Percentiles rank a stretch among this genome's conserved stretches.
Evolutionary conservation across 2,888 invertebrate genomes (phyloP).

Genomic region (Endomychus coccineus): DNA sequence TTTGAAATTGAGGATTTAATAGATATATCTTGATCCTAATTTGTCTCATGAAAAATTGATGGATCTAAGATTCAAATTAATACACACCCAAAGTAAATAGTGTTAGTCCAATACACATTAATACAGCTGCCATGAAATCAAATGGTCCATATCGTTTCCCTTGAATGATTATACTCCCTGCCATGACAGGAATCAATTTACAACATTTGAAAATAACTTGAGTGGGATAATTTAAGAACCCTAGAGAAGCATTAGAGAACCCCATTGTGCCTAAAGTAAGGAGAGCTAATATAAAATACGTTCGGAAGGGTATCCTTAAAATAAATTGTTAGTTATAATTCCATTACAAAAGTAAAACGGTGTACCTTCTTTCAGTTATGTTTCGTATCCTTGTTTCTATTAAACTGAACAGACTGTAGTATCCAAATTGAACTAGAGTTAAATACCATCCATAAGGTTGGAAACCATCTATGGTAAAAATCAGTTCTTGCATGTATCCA

Average conservation of each 20-base stretch:
- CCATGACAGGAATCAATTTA: slow-evolving; percentile 90
- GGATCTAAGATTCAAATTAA: no score
- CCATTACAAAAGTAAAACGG: slow-evolving; percentile 6
- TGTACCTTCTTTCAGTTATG: slow-evolving; percentile 52
- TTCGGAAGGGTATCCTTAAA: slow-evolving; percentile 74
- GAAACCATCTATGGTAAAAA: slow-evolving; percentile 85
- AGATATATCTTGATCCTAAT: no score
- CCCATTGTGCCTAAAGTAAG: slow-evolving; percentile 94
- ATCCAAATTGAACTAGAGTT: slow-evolving; percentile 84
- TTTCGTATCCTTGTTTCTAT: slow-evolving; percentile 60
- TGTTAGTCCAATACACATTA: slow-evolving; percentile 85
- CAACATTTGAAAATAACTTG: slow-evolving; percentile 98
- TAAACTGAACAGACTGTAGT: slow-evolving; percentile 74
- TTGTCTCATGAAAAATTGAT: not conserved
- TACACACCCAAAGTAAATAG: slow-evolving; percentile 81
- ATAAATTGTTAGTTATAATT: not conserved
- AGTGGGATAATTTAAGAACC: slow-evolving; percentile 93
- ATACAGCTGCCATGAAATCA: slow-evolving; percentile 75
- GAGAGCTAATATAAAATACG: slow-evolving; percentile 74
- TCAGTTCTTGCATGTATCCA: slow-evolving; percentile 86
- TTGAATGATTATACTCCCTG: slow-evolving; percentile 89
- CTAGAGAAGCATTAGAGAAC: slow-evolving; percentile 87
- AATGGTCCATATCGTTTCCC: slow-evolving; percentile 76
- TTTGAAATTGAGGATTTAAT: no score
- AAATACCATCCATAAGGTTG: slow-evolving; percentile 87